Evolutionary conservation across 2,113 vertebrate species (phyloP), one percentile per base, ranked within the genome.

Genomic region (Dicrurus megarhynchus): DNA sequence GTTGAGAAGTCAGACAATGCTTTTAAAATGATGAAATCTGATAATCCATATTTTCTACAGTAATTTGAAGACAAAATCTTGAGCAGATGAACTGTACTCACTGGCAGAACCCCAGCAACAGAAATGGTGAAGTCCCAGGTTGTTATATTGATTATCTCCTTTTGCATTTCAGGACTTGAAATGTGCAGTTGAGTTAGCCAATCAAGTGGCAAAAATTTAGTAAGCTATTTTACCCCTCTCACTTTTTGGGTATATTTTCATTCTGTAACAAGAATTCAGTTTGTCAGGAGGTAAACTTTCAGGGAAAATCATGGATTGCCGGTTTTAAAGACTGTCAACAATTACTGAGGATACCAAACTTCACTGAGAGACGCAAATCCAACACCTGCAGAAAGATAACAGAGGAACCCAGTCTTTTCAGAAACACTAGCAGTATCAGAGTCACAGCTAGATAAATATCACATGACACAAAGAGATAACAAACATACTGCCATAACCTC

Each of bases 371-470:
- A 93, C 63, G 87, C 84, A 93, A 92, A 97, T 79, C 91, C 71
- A 82, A 93, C 95, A 97, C 97, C 97, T 98, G 97, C 95, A 95
- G 74, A 85, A 95, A 96, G 93, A 89, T 93, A 96, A 87, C 46
- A 87, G 79, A 87, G 44, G 35, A 80, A 26, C 82, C n/a, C 86
- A 86, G 96, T 89, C 35, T 59, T 96, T 97, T 95, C 94, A 96
- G 87, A 97, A 98, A 95, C 92, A 95, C 68, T 76, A 96, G 71
- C 61, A 93, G 85, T 93, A 95, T 95, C 92, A 92, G 92, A 97
- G 68, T 68, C 90, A 80, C 95, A 98, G 94, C 92, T 98, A 98
- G 97, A 97, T 95, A 98, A 98, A 98, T 96, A 98, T 71, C 97
- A 97, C 57, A 17, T 96, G 97, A 94, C 67, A 21, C 90, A 61